phyloP scores from a whole-genome alignment of 2,888 invertebrate species.

The Ganaspis brasiliensis region DNA sequence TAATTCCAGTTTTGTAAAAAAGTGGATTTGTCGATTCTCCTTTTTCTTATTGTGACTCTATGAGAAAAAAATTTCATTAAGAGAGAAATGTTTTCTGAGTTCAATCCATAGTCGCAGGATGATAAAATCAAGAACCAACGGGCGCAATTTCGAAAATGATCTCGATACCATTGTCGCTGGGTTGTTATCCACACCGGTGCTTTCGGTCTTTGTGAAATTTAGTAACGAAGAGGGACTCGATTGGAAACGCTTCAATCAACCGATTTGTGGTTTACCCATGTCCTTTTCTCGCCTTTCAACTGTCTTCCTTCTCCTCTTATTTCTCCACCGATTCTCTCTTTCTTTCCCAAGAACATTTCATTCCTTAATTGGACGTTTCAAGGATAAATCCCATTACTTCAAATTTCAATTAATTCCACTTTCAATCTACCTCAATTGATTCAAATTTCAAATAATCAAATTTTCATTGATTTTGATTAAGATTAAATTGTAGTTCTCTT shows the following conservation, averaged over 20 bases:
- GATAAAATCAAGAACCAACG: slow-evolving; percentile 3
- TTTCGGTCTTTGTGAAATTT: slow-evolving; percentile 57
- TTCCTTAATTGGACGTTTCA: too few relatives aligned
- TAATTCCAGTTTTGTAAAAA: too few relatives aligned
- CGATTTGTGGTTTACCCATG: slow-evolving; percentile 54
- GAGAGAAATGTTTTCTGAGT: background rate
- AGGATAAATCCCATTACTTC: too few relatives aligned
- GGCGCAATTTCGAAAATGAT: slow-evolving; percentile 43
- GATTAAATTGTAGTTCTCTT: too few relatives aligned
- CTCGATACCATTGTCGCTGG: slow-evolving; percentile 46
- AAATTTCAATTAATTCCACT: too few relatives aligned
- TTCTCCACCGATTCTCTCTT: slow-evolving; percentile 13
- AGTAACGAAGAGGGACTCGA: slow-evolving; percentile 58
- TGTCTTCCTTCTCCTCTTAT: background rate
- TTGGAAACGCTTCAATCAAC: slow-evolving; percentile 64
- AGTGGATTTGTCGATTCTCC: too few relatives aligned
- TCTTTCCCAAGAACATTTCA: background rate
- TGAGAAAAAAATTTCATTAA: background rate
- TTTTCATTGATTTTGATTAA: too few relatives aligned
- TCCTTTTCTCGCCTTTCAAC: slow-evolving; percentile 29
- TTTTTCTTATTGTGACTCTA: too few relatives aligned
- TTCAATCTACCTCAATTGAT: too few relatives aligned
- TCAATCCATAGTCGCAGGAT: background rate
- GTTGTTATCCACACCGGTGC: slow-evolving; percentile 57
- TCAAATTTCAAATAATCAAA: too few relatives aligned